Evolutionary conservation across 2,113 vertebrate genomes (phyloP), one percentile per base, ranked within the genome.

Genomic region (Nansenia antarctica): DNA sequence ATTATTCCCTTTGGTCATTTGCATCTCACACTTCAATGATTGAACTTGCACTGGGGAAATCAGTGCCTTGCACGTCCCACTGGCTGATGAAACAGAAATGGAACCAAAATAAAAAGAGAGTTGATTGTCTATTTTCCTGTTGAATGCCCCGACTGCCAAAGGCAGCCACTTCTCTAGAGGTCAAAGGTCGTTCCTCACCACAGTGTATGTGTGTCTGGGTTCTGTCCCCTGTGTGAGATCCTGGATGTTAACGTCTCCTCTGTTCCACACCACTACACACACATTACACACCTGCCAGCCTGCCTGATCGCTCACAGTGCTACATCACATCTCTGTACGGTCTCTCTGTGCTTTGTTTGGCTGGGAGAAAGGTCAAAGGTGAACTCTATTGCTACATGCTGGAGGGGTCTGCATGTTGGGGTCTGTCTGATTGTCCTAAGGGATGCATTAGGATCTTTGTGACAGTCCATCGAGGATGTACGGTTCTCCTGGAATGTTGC

Each of bases 1-100:
- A 74, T 75, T 72, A 73, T 67, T 80, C 74, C 82, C 74, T 70
- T 37, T 32, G 57, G 74, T 71, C 73, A 61, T 62, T 69, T 64
- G 60, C 35, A n/a, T 62, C 58, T 81, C 60, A 62, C 79, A 76
- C 77, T 80, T 71, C 67, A 75, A 58, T 85, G 82, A 83, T 87
- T 85, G 78, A 81, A 74, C 72, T 64, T 76, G 68, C 84, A 80
- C 5, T 76, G 66, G 86, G 80, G 82, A 88, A 88, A 88, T 86
- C 70, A 78, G 78, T 67, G 58, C n/a, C 20, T 65, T 55, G 49
- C 45, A 34, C n/a, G n/a, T n/a, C n/a, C n/a, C 29, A 45, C 61
- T 64, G 74, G 52, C 65, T 59, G 61, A 11, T 45, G 67, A 79
- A 73, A 71, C 69, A 35, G n/a, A n/a, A n/a, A n/a, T n/a, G n/a